These are phyloP conservation scores for Catocala fraxini DNA, from an alignment of 2,888 invertebrate species.

Conservation along the genomic window DNA sequence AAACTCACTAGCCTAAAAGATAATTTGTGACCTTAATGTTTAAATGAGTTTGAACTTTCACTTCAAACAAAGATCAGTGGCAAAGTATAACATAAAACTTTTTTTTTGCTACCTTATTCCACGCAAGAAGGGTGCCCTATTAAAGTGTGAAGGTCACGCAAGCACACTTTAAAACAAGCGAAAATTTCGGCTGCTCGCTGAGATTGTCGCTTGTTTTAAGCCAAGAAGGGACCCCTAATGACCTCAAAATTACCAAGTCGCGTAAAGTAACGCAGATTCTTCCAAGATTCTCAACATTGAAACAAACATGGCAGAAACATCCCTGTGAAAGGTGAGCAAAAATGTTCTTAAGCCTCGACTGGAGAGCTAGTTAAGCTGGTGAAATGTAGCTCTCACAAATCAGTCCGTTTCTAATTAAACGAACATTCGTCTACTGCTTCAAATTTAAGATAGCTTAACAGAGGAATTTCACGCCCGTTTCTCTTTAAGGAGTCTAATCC, in stretches of 20 bases:
- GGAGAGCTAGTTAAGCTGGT: background rate
- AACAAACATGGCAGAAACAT: background rate
- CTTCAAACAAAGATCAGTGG: no score
- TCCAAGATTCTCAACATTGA: slow-evolving; percentile 5
- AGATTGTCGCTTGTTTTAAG: slow-evolving; percentile 13
- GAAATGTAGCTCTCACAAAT: background rate
- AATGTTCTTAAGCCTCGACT: background rate
- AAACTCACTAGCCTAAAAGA: no score
- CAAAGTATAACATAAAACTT: background rate
- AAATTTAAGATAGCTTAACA: no score
- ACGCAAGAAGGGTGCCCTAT: slow-evolving; percentile 4
- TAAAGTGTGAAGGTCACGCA: slow-evolving; percentile 4
- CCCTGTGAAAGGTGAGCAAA: background rate
- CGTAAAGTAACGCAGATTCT: slow-evolving; percentile 11
- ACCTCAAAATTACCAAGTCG: slow-evolving; percentile 10
- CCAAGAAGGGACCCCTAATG: slow-evolving; percentile 12
- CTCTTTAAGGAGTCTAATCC: no score
- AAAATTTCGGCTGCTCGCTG: slow-evolving; percentile 6
- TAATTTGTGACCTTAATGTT: no score
- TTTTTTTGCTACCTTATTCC: background rate
- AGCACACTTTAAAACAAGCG: slow-evolving; percentile 10
- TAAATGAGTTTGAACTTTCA: no score
- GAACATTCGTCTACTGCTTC: background rate
- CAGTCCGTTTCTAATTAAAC: slow-evolving; percentile 9
- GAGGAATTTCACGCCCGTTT: no score